Evolutionary conservation across 2,113 vertebrate species (phyloP).

Genomic region (Pterophyllum scalare): DNA sequence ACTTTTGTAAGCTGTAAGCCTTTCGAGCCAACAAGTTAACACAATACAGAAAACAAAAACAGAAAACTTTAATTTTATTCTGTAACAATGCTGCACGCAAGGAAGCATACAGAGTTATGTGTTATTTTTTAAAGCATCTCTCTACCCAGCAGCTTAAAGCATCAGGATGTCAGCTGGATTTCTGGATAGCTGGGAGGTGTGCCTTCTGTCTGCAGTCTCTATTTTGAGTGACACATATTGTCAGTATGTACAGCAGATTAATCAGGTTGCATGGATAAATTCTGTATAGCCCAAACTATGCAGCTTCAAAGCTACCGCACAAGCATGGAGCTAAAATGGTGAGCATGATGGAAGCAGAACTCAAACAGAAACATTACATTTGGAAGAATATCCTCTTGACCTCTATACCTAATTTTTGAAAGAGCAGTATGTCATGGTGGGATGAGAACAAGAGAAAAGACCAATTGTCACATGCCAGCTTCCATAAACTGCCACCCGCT

Average conservation of each 20-base stretch:
- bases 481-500: no score
- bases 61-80: neutral
- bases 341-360: neutral
- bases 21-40: neutral
- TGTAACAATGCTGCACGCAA: neutral
- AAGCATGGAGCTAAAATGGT: neutral
- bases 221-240: conserved; percentile 1
- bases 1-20: neutral
- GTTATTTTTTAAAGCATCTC: conserved; percentile 8
- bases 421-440: neutral
- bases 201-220: neutral
- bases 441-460: neutral
- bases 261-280: conserved; percentile 1
- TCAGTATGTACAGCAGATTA: conserved; percentile 10
- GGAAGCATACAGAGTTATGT: neutral
- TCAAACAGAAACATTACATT: neutral
- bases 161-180: neutral
- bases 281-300: neutral
- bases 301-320: neutral
- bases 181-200: neutral
- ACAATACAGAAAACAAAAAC: no score
- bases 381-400: neutral
- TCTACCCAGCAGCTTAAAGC: neutral
- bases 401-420: neutral
- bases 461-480: neutral